Base-by-base conservation (phyloP, 2,113 vertebrate species). In the Pogonocichla stellata region DNA sequence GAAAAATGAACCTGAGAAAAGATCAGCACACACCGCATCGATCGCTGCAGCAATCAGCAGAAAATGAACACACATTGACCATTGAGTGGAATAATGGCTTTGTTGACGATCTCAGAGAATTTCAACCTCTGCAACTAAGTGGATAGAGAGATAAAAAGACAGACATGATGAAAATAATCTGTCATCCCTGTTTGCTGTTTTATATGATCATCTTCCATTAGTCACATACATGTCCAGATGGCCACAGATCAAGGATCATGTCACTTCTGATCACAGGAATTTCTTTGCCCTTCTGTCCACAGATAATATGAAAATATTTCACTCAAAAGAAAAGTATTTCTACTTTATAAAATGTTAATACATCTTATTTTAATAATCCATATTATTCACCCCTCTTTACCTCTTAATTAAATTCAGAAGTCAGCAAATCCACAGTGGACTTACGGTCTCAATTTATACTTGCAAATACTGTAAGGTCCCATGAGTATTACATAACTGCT, bases 51-150 rank as follows among this genome's bases (percentile, higher is more conserved):
- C 92, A 97, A 88, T 87, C 77, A 88, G 87, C 80, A 96, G 95
- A 96, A 97, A 97, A 97, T 95, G 84, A 97, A 90, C 90, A 90
- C 6, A 22, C 74, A 96, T 56, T 96, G 95, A 92, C 94, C 97
- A 95, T 70, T 71, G 95, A 96, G 90, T 77, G 88, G 96, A 98
- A 98, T 97, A 97, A 98, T 93, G 92, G 80, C 80, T 97, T 93
- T 97, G 97, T 88, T 98, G 97, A 97, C 93, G 95, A 65, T 65
- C 80, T 96, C 86, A 77, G 60, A 19, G 50, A 80, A 66, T 45
- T 85, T 97, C 88, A 95, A 45, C 78, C 69, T 93, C 66, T 85
- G 75, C 40, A 74, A 18, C 45, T 80, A 80, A 96, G 81, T 50
- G 42, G 62, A 67, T 0, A 66, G 61, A 74, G 51, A 92, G 51